phyloP scores from a whole-genome alignment of 2,797 vertebrate species.

The Halcyon smyrnensis region DNA sequence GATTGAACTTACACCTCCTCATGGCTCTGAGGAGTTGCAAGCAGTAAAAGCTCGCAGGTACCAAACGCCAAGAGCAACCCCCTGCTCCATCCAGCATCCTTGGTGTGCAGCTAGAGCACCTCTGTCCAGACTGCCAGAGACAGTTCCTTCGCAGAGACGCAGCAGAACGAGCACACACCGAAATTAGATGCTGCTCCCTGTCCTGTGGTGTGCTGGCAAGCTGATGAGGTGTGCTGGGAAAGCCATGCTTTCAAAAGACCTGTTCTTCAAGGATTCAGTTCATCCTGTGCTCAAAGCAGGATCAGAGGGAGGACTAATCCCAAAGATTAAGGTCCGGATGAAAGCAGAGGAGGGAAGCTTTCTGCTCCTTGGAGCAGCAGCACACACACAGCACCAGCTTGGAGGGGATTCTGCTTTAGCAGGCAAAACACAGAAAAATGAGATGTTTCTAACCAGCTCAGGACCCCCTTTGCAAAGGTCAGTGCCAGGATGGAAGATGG shows the following conservation, averaged over 20 bases:
- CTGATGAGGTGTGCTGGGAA: rapidly evolving
- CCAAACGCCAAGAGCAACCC: background rate
- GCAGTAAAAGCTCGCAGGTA: background rate
- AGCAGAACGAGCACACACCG: background rate
- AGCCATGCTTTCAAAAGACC: background rate
- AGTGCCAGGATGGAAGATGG: background rate
- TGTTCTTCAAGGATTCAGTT: background rate
- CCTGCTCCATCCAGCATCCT: background rate
- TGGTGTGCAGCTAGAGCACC: background rate
- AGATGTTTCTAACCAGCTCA: background rate
- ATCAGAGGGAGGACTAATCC: background rate
- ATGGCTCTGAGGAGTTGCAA: background rate
- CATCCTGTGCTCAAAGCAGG: background rate
- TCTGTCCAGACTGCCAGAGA: rapidly evolving
- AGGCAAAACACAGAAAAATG: background rate
- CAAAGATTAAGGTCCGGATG: background rate
- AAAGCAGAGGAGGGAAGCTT: background rate
- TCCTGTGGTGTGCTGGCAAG: rapidly evolving
- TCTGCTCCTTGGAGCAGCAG: background rate
- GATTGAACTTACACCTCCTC: background rate
- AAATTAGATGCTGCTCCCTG: rapidly evolving
- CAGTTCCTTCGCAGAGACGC: background rate
- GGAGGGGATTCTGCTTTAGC: background rate
- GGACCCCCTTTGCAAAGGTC: background rate
- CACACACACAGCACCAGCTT: background rate